Conservation (phyloP, 2,888 invertebrate species). For the Drepana falcataria region DNA sequence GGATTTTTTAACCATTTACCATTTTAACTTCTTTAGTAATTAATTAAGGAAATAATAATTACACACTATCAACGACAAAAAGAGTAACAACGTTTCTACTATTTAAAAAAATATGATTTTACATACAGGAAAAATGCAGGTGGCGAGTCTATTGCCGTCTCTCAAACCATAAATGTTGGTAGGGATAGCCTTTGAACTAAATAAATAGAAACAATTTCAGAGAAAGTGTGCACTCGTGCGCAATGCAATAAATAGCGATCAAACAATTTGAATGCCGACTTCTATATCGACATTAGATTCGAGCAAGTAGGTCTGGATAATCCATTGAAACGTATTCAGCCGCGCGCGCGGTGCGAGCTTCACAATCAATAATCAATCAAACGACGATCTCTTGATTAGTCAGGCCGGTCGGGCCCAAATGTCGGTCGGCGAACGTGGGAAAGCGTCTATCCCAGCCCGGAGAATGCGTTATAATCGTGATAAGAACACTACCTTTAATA, state of each 20-base stretch:
- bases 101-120: neutral
- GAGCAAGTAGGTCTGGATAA: constrained; percentile 38
- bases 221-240: neutral
- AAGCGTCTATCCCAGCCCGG: constrained; percentile 16
- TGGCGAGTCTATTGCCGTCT: too few species aligned
- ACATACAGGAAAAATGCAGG: too few species aligned
- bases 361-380: constrained; percentile 69
- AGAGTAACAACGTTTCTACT: neutral
- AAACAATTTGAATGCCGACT: constrained; percentile 18
- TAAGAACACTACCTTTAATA: constrained; percentile 2
- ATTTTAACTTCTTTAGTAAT: neutral
- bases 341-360: constrained; percentile 23
- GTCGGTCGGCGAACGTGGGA: constrained; percentile 58
- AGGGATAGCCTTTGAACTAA: too few species aligned
- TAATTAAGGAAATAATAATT: neutral
- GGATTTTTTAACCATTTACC: neutral
- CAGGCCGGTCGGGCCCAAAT: constrained; percentile 31
- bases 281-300: constrained; percentile 38
- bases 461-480: constrained; percentile 20
- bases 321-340: constrained; percentile 50
- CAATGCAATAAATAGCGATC: neutral
- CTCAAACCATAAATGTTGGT: too few species aligned
- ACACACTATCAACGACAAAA: too few species aligned
- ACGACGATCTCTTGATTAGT: constrained; percentile 62
- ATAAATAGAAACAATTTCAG: neutral